phyloP scores from a whole-genome alignment of 1,140 invertebrate genomes.

The Cepaea nemoralis region DNA sequence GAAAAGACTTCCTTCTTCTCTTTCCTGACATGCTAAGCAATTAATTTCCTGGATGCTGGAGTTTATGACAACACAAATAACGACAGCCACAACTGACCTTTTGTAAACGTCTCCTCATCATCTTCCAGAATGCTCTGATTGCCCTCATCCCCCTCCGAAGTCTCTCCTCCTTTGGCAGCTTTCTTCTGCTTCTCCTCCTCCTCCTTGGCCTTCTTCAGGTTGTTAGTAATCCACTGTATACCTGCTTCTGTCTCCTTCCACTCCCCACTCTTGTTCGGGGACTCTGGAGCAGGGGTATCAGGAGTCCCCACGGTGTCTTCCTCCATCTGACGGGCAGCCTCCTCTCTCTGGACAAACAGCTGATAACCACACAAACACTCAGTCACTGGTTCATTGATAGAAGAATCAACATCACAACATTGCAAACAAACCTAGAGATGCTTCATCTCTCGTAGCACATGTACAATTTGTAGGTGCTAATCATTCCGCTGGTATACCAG shows the following conservation, averaged over 20 bases:
- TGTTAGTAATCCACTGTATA: constrained; percentile 66
- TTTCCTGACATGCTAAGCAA: too few relatives aligned
- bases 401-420: too few relatives aligned
- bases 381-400: too few relatives aligned
- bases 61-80: too few relatives aligned
- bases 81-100: background rate
- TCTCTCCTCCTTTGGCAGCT: background rate
- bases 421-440: too few relatives aligned
- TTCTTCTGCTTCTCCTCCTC: constrained; percentile 47
- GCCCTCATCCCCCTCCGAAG: constrained; percentile 36
- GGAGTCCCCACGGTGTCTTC: constrained; percentile 74
- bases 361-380: too few relatives aligned
- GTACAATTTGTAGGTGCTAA: too few relatives aligned
- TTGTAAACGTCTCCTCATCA: constrained; percentile 90
- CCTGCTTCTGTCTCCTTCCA: constrained; percentile 69
- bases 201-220: constrained; percentile 57
- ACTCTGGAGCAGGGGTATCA: constrained; percentile 41
- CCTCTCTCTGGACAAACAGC: constrained; percentile 82
- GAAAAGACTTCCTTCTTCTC: too few relatives aligned
- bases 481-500: too few relatives aligned
- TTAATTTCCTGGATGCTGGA: too few relatives aligned
- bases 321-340: constrained; percentile 86
- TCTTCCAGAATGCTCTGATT: constrained; percentile 75
- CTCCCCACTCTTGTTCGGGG: constrained; percentile 66
- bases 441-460: too few relatives aligned